Evolutionary conservation across 2,888 invertebrate species (phyloP).

Genomic region (Leptura quadrifasciata): DNA sequence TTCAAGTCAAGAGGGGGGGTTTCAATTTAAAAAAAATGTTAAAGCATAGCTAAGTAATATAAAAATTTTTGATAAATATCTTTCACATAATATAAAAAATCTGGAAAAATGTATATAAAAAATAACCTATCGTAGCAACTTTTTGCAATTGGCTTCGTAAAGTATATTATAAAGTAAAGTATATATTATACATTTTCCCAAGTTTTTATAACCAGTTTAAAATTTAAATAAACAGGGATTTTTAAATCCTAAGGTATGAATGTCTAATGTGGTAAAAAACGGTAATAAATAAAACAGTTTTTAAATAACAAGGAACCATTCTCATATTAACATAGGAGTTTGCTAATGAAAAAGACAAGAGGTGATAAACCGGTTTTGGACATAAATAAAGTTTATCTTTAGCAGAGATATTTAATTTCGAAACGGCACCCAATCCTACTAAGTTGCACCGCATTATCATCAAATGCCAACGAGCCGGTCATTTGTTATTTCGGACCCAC

Average conservation of each 20-base stretch:
- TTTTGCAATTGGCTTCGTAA: too few relatives aligned
- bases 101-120: too few relatives aligned
- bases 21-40: too few relatives aligned
- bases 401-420: slow-evolving; percentile 70
- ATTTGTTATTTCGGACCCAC: slow-evolving; percentile 68
- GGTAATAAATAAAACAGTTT: not conserved
- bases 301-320: not conserved
- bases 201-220: not conserved
- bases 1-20: too few relatives aligned
- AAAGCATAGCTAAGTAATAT: too few relatives aligned
- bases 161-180: too few relatives aligned
- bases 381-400: slow-evolving; percentile 65
- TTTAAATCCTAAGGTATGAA: not conserved
- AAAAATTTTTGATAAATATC: too few relatives aligned
- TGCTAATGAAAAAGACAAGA: slow-evolving; percentile 38
- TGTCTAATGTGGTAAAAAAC: not conserved
- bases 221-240: not conserved
- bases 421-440: slow-evolving; percentile 69
- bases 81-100: too few relatives aligned
- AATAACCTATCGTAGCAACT: too few relatives aligned
- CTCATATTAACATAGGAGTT: slow-evolving; percentile 33
- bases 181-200: too few relatives aligned
- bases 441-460: slow-evolving; percentile 68
- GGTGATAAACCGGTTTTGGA: slow-evolving; percentile 51
- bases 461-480: slow-evolving; percentile 67